These are phyloP conservation scores for Anthonomus grandis DNA, from an alignment of 1,140 invertebrate genomes.

Conservation along the genomic window DNA sequence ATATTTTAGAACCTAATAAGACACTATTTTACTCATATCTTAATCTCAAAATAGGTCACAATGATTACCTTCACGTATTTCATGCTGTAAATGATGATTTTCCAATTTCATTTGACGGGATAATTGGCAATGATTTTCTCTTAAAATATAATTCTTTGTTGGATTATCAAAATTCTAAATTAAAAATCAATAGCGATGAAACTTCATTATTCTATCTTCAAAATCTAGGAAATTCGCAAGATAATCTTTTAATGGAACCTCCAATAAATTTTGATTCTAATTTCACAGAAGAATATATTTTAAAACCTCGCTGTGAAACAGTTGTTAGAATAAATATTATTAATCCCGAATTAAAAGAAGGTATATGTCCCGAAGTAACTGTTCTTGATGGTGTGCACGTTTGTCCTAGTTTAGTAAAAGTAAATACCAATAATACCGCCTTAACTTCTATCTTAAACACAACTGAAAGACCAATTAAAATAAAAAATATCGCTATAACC, in stretches of 20 bases:
- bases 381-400: background rate
- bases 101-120: conserved; percentile 6
- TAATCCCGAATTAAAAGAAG: background rate
- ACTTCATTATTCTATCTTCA: background rate
- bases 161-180: background rate
- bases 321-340: conserved; percentile 3
- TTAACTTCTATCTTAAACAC: conserved; percentile 2
- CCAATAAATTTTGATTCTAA: too few species aligned
- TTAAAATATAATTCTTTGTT: background rate
- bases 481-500: background rate
- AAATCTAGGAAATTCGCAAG: background rate
- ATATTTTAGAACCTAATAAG: background rate
- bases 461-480: conserved; percentile 1
- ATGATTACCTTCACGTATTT: background rate
- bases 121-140: conserved; percentile 5
- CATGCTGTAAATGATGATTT: conserved; percentile 3
- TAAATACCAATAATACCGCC: background rate
- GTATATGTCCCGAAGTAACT: background rate
- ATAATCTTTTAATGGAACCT: background rate
- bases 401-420: background rate
- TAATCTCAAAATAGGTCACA: background rate
- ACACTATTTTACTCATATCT: conserved; percentile 5
- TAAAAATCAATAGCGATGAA: background rate
- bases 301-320: conserved; percentile 3
- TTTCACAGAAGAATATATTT: background rate